These are phyloP conservation scores for Drosophila varians DNA, from an alignment of 1,140 invertebrate genomes.

Conservation along the genomic window DNA sequence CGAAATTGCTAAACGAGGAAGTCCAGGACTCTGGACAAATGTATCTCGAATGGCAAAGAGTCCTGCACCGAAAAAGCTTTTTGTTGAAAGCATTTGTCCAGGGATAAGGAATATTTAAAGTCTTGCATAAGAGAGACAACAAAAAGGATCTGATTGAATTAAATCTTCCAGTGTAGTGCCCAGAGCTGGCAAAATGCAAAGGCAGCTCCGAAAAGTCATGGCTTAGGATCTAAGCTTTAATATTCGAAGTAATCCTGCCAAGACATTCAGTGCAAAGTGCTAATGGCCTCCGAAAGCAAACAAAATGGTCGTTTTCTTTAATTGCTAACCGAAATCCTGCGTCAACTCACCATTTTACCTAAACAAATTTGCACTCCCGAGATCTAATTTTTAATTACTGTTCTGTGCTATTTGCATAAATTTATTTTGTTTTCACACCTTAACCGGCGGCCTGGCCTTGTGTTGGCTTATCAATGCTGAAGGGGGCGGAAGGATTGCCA, in stretches of 20 bases:
- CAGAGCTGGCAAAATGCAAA: no score
- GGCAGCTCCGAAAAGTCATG: no score
- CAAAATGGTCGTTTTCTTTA: conserved; percentile 24
- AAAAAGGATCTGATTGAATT: no score
- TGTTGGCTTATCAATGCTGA: conserved; percentile 7
- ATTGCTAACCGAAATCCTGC: conserved; percentile 8
- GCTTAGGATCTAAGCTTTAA: no score
- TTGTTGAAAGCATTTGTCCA: neutral
- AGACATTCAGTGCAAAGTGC: neutral
- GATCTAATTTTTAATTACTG: conserved; percentile 50
- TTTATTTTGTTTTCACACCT: conserved; percentile 36
- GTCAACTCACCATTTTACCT: conserved; percentile 16
- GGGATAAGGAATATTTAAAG: neutral
- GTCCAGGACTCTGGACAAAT: conserved; percentile 14
- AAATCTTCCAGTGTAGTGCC: no score
- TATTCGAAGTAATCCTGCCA: no score
- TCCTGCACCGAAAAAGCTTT: neutral
- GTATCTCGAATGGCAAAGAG: neutral
- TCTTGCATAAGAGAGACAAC: no score
- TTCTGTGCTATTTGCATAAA: conserved; percentile 54
- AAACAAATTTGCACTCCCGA: conserved; percentile 32
- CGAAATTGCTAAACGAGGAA: neutral
- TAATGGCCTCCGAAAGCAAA: neutral
- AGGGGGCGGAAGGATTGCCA: neutral
- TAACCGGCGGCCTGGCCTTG: conserved; percentile 41